phyloP scores from a whole-genome alignment of 64 coral and sea anemone species.

The Acropora yongei region DNA sequence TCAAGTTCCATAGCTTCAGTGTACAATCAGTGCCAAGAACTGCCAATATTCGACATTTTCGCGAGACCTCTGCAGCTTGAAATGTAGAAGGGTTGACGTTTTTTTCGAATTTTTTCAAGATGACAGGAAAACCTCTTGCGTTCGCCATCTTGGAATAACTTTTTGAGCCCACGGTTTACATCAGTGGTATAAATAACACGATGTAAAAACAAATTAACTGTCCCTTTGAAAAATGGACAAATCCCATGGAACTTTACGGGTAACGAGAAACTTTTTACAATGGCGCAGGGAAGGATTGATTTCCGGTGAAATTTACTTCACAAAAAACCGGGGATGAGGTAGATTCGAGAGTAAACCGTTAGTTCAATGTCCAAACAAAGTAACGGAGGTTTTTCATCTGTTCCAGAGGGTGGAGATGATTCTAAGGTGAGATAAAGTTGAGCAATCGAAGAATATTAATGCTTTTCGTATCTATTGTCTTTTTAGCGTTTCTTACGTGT shows the following conservation, averaged over 20 bases:
- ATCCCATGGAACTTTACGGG: not conserved
- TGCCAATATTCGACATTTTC: conserved; percentile 54
- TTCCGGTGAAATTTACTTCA: conserved; percentile 16
- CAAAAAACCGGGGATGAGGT: conserved; percentile 6
- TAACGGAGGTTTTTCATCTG: conserved; percentile 17
- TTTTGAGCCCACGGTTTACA: not conserved
- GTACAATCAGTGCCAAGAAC: conserved; percentile 27
- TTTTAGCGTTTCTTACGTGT: not conserved
- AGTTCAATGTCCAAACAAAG: conserved; percentile 39
- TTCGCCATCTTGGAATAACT: conserved; percentile 68
- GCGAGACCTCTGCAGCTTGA: conserved; percentile 48
- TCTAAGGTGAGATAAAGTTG: conserved; percentile 3
- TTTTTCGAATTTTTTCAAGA: conserved; percentile 56
- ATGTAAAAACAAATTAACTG: not conserved
- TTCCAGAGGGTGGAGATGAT: not conserved
- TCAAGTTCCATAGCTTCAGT: conserved; percentile 44
- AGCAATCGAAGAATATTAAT: not conserved
- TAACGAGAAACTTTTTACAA: not conserved
- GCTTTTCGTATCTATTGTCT: not conserved
- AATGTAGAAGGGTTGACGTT: not conserved
- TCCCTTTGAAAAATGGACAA: not conserved
- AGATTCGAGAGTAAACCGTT: not conserved
- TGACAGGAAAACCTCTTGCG: conserved; percentile 57
- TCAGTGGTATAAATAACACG: not conserved
- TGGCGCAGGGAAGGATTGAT: conserved; percentile 13